Evolutionary conservation across 2,113 vertebrate genomes (phyloP), one percentile per base, ranked within the genome.

Genomic region (Cervus canadensis): DNA sequence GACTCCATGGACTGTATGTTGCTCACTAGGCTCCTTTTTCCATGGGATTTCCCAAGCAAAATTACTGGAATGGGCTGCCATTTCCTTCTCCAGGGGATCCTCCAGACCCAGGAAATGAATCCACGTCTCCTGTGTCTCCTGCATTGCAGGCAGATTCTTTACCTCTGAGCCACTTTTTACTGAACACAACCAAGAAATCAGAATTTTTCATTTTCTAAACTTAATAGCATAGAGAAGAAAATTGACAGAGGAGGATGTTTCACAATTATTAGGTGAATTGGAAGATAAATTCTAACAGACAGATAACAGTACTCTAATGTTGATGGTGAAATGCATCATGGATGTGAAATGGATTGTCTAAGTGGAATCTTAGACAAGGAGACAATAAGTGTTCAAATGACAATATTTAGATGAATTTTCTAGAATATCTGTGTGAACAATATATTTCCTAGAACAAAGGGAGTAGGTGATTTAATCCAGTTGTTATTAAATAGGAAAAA

Each of bases 191-290:
- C 79, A n/a, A 89, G 33, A 87, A 84, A 84, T 84, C 16, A 76
- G 56, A 87, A 84, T 43, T 88, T 89, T 94, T 95, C 30, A 50
- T 84, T 96, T 92, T 96, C 21, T 94, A 13, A 45, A 52, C 15
- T 92, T 94, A 87, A 81, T 59, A 50, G 16, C 5, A 60, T 59
- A 95, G 45, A 57, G 57, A 81, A 88, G 40, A 84, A 94, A 87
- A 60, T 0, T 67, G 59, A 67, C 28, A 30, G 28, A 87, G 23
- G 15, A 76, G 94, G 50, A 50, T 57, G 14, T 40, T 78, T 96
- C 88, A 62, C 1, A 83, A 56, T 96, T 74, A 91, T 91, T 81
- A 89, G 54, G 52, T 67, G 17, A 89, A 60, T 91, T 62, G 43
- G 43, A 96, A 88, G n/a, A 95, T 54, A 59, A 57, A 94, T 88